Conservation (phyloP, 2,113 vertebrate species). For the Pao palembangensis region DNA sequence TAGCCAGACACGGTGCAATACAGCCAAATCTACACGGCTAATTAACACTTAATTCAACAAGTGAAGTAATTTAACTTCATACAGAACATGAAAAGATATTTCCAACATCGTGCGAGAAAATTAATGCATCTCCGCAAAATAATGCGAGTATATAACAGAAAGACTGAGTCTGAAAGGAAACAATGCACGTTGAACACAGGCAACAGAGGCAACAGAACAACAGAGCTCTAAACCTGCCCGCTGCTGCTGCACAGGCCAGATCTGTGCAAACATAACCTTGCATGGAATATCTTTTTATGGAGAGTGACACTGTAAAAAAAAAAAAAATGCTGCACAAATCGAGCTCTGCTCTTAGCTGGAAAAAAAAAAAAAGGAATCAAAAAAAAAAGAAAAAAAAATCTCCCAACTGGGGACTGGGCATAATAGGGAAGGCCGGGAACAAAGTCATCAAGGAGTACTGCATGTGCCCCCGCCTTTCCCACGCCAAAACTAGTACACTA, state of each 20-base stretch:
- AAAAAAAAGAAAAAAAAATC: slow-evolving; percentile 32
- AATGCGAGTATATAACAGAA: too few species aligned
- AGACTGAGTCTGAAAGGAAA: slow-evolving; percentile 12
- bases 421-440: slow-evolving; percentile 8
- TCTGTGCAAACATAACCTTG: slow-evolving; percentile 54
- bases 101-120: slow-evolving; percentile 21
- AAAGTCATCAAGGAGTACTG: too few species aligned
- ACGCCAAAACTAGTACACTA: too few species aligned
- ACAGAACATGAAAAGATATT: slow-evolving; percentile 33
- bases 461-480: too few species aligned
- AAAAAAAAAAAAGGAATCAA: too few species aligned
- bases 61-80: slow-evolving; percentile 46
- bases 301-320: slow-evolving; percentile 14
- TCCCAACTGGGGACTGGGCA: slow-evolving; percentile 42
- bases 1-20: too few species aligned
- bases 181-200: slow-evolving; percentile 24
- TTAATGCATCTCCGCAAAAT: slow-evolving; percentile 11
- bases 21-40: slow-evolving; percentile 29
- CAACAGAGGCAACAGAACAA: slow-evolving; percentile 34
- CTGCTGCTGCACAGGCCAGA: slow-evolving; percentile 32
- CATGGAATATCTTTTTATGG: slow-evolving; percentile 45
- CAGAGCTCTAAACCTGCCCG: slow-evolving; percentile 40
- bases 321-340: slow-evolving; percentile 37
- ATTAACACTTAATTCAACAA: slow-evolving; percentile 47
- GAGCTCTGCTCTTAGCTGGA: slow-evolving; percentile 52